phyloP scores from a whole-genome alignment of 2,797 vertebrate genomes.

The Hemitrygon akajei region DNA sequence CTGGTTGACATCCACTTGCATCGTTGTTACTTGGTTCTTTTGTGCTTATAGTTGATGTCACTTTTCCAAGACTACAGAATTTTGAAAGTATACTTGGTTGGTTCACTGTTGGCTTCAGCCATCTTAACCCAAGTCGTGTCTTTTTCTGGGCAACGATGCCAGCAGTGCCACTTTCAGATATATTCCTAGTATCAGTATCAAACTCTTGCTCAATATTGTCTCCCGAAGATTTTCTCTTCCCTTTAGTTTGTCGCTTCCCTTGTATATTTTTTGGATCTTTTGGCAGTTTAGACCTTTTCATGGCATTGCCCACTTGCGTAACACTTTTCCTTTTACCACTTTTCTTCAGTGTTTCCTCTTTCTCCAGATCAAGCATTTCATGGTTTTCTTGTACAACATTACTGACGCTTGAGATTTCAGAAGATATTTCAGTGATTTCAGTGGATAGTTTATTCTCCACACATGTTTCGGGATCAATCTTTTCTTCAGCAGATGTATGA shows the following conservation, averaged over 20 bases:
- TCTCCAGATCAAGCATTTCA: slow-evolving; percentile 50
- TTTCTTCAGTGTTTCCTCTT: slow-evolving; percentile 57
- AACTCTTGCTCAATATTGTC: slow-evolving; percentile 54
- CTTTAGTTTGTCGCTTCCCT: slow-evolving; percentile 73
- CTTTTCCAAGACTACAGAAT: slow-evolving; percentile 79
- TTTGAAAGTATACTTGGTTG: slow-evolving; percentile 94
- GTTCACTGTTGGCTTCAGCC: slow-evolving; percentile 76
- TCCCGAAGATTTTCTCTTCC: slow-evolving; percentile 76
- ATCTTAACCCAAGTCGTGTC: slow-evolving; percentile 70
- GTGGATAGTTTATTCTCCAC: slow-evolving; percentile 31
- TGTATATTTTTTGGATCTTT: slow-evolving; percentile 60
- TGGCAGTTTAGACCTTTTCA: slow-evolving; percentile 81
- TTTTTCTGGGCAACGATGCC: slow-evolving; percentile 63
- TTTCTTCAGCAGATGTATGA: slow-evolving; percentile 42
- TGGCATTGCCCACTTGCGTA: slow-evolving; percentile 75
- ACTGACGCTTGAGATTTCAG: slow-evolving; percentile 33
- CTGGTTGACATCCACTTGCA: slow-evolving; percentile 46
- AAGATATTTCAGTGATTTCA: background rate
- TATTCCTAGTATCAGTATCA: slow-evolving; percentile 52
- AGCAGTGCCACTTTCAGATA: slow-evolving; percentile 50
- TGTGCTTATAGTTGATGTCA: slow-evolving; percentile 59
- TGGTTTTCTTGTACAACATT: background rate
- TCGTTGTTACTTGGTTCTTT: slow-evolving; percentile 55
- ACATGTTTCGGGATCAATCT: background rate
- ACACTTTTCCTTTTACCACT: slow-evolving; percentile 87